Evolutionary conservation across 2,888 invertebrate species (phyloP), one percentile per base, ranked within the genome.

Genomic region (Pristionchus exspectatus): DNA sequence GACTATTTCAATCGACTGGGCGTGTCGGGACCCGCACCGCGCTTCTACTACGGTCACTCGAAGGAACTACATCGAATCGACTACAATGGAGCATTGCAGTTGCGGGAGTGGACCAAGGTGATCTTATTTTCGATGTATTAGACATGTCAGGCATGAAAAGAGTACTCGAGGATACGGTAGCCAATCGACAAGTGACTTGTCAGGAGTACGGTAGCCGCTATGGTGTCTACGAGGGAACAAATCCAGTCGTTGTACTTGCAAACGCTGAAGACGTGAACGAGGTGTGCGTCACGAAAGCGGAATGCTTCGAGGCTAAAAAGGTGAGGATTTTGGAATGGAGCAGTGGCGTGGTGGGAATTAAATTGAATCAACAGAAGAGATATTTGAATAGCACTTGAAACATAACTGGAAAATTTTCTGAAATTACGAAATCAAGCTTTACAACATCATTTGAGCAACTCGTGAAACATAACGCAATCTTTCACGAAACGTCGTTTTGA

Each of bases 221-320:
- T 66, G 87, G 87, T 44, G 44, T 87, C 30, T 87, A 87, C 38
- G 87, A 87, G 30, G 87, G 87, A 10, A 87, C 87, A 2, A 87
- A 87, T 44, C 87, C 50, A 9, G 87, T 87, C 3, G 9, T 87
- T 10, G 30, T 87, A 0, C 27, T 87, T n/a, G 66, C 87, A 1
- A 27, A 87, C 27, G 50, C 27, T 9, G 69, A 44, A 16, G 87
- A 16, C 9, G 54, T 87, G 2, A 59, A 87, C 69, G 87, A 87
- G 7, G 66, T 87, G n/a, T 69, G 69, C 69, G 44, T 54, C 7
- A 87, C 44, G 69, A 66, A 87, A 69, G 63, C 69, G 14, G 87
- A 87, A 69, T 69, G 87, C 44, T 87, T 87, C 50, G 87, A 66
- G 30, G 87, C 66, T 27, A 87, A 50, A 24, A 87, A 87, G 69